Evolutionary conservation across 2,888 invertebrate species (phyloP), one percentile per base, ranked within the genome.

Genomic region (Volucella zonaria): DNA sequence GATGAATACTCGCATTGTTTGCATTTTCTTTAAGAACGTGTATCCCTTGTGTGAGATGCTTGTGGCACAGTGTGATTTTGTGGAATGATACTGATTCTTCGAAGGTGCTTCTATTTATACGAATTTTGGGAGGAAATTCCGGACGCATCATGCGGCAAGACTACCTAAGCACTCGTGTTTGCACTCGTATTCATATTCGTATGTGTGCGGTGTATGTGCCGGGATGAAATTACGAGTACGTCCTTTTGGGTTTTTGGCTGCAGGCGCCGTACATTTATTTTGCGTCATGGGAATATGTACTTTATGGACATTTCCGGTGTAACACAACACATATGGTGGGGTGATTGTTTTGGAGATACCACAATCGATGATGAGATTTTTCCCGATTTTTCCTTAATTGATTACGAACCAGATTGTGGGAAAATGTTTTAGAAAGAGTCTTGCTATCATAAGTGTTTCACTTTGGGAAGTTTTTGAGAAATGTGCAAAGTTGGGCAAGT

Each of bases 301-400:
- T 11, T 58, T 78, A 58, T 64, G 68, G 62, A 74, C 68, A 82
- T 49, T 68, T 83, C 80, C 80, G 75, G 75, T 71, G 23, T 75
- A 31, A 51, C 64, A 75, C 82, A 31, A 31, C n/a, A 75, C 82
- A 83, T 79, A 66, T 83, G 82, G 31, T 71, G 47, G 14, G 54
- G 45, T 47, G 74, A 82, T 79, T 79, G 64, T 75, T 31, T 68
- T 40, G 83, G 80, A 71, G 43, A 80, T 80, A 80, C 83, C 83
- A 76, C 80, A 76, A 80, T 67, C 83, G 71, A 80, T 83, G 71
- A 83, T 83, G 58, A 80, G 66, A 75, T 18, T 49, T 82, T 76
- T 74, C 82, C 73, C 54, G 49, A 31, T 31, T 71, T 68, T 75
- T 51, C 45, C 47, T 18, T 76, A 59, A 68, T 56, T 66, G 45